Percentiles rank a stretch among this genome's conserved stretches.
Evolutionary conservation across 2,797 vertebrate species (phyloP).

Genomic region (Columba guinea): DNA sequence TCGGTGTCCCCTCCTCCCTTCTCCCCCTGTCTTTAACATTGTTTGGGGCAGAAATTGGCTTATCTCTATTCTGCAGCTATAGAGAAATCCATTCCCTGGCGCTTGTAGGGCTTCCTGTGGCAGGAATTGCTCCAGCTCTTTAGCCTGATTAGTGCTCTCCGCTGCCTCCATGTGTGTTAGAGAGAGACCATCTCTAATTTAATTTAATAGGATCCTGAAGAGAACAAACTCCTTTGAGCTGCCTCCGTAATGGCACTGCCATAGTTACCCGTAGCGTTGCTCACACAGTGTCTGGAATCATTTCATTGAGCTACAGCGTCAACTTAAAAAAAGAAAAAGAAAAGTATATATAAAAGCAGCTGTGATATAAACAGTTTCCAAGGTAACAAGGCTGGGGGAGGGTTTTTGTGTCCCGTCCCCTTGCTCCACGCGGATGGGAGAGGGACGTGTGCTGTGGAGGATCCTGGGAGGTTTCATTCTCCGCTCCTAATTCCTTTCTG

Average conservation of each 20-base stretch:
- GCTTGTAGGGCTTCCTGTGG: conserved; percentile 37
- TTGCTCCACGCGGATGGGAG: conserved; percentile 69
- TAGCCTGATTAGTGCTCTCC: conserved; percentile 8
- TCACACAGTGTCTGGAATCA: conserved; percentile 56
- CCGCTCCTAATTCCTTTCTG: conserved; percentile 82
- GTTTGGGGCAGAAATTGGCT: conserved; percentile 21
- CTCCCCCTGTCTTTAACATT: not conserved
- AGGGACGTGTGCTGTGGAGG: conserved; percentile 67
- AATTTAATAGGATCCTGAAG: conserved; percentile 59
- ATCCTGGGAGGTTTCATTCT: conserved; percentile 85
- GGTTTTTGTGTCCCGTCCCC: conserved; percentile 57
- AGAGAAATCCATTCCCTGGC: conserved; percentile 20
- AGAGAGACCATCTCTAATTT: conserved; percentile 67
- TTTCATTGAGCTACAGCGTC: conserved; percentile 69
- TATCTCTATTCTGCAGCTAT: conserved; percentile 42
- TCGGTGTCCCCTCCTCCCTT: not conserved
- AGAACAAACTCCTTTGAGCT: conserved; percentile 73
- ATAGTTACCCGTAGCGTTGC: conserved; percentile 80
- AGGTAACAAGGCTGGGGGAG: conserved; percentile 75
- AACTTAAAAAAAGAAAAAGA: not conserved
- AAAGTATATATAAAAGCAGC: conserved; percentile 72
- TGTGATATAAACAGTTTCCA: conserved; percentile 82
- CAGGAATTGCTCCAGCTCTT: conserved; percentile 47
- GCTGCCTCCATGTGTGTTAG: not conserved
- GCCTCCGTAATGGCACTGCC: conserved; percentile 83